Conservation (phyloP, 2,797 vertebrate genomes). For the Danio aesculapii region DNA sequence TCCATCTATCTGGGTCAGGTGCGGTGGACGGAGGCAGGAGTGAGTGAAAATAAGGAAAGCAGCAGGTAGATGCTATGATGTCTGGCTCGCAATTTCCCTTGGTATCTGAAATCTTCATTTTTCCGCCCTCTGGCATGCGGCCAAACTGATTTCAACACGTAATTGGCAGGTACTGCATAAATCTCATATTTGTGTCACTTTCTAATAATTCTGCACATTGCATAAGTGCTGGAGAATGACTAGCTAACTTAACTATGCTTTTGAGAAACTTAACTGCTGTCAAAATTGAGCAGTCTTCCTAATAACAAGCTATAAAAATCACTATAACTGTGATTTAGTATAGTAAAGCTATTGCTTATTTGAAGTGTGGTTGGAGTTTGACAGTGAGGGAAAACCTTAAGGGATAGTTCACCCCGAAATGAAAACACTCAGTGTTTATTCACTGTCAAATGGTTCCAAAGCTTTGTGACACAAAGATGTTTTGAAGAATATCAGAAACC, state of each 20-base stretch:
- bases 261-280: background rate
- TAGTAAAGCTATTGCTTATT: background rate
- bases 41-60: background rate
- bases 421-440: no score
- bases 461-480: no score
- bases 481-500: no score
- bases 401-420: no score
- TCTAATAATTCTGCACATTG: slow-evolving; percentile 14
- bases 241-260: background rate
- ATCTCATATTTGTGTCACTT: slow-evolving; percentile 28
- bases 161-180: slow-evolving; percentile 31
- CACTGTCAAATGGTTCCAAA: no score
- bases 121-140: slow-evolving; percentile 17
- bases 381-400: no score
- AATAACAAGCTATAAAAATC: background rate
- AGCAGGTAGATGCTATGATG: slow-evolving; percentile 25
- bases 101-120: slow-evolving; percentile 38
- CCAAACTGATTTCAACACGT: slow-evolving; percentile 40
- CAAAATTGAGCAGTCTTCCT: background rate
- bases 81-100: slow-evolving; percentile 16
- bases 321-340: background rate
- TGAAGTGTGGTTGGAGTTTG: background rate
- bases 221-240: background rate
- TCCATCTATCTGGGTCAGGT: slow-evolving; percentile 21
- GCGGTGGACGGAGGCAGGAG: slow-evolving; percentile 20